Conservation (phyloP, 2,113 vertebrate species). For the Petaurus breviceps region DNA sequence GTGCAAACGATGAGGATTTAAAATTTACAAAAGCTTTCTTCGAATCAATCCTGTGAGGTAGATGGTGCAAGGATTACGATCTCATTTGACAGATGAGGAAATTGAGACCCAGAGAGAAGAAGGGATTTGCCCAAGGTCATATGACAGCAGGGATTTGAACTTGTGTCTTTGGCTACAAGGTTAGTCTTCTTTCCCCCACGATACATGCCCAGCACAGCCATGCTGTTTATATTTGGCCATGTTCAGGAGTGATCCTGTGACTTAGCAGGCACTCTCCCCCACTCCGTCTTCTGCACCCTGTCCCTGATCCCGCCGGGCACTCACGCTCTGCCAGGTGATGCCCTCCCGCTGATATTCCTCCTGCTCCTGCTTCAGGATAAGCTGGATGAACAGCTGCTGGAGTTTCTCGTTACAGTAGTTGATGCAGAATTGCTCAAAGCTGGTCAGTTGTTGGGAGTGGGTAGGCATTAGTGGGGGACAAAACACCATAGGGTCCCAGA, state of each 20-base stretch:
- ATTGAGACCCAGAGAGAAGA: neutral
- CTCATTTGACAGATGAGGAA: neutral
- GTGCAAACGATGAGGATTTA: neutral
- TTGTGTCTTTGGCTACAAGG: neutral
- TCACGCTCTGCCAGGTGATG: constrained; percentile 92
- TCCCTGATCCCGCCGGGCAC: constrained; percentile 19
- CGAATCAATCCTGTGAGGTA: neutral
- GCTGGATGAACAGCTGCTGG: constrained; percentile 95
- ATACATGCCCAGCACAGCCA: neutral
- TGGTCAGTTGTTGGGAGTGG: constrained; percentile 55
- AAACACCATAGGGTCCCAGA: neutral
- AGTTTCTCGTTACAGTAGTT: constrained; percentile 95
- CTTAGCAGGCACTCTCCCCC: neutral
- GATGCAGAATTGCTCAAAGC: constrained; percentile 97
- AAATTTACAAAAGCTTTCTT: neutral
- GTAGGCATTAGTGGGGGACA: neutral
- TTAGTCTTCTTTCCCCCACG: neutral
- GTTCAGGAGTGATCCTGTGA: neutral
- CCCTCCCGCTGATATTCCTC: constrained; percentile 92
- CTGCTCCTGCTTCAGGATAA: constrained; percentile 94
- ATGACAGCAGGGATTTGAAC: neutral
- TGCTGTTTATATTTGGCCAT: neutral
- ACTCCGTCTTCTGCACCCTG: neutral
- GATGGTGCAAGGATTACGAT: neutral
- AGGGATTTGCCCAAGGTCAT: neutral